phyloP scores from a whole-genome alignment of 2,888 invertebrate species.

The Nephrocerus scutellatus region DNA sequence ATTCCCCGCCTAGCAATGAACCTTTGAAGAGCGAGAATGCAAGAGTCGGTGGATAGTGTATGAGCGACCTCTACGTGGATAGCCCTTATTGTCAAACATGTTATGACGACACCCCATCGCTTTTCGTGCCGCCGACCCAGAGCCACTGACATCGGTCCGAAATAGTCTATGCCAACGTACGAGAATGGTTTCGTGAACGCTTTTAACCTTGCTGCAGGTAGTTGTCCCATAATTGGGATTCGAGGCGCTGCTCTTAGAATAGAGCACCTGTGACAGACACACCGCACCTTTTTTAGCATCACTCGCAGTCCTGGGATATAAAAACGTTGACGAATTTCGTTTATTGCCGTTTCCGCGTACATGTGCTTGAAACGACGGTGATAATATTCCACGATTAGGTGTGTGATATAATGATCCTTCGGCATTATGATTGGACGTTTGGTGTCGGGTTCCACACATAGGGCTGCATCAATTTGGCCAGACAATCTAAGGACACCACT shows the following conservation, averaged over 20 bases:
- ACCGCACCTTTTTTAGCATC: background rate
- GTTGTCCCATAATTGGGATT: slow-evolving; percentile 7
- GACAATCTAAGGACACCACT: too few species aligned
- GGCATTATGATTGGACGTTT: too few species aligned
- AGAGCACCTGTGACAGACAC: too few species aligned
- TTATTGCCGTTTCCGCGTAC: slow-evolving; percentile 17
- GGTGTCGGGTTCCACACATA: too few species aligned
- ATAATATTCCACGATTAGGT: slow-evolving; percentile 12
- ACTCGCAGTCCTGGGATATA: slow-evolving; percentile 6
- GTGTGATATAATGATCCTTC: slow-evolving; percentile 13
- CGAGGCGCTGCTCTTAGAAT: slow-evolving; percentile 1
- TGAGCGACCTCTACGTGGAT: slow-evolving; percentile 12
- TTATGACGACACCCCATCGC: slow-evolving; percentile 12
- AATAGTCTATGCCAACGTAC: slow-evolving; percentile 6
- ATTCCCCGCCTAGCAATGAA: slow-evolving; percentile 12
- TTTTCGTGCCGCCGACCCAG: slow-evolving; percentile 1
- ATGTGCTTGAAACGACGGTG: too few species aligned
- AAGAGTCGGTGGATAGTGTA: slow-evolving; percentile 6
- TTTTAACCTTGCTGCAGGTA: slow-evolving; percentile 4
- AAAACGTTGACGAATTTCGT: slow-evolving; percentile 13
- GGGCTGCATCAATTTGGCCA: too few species aligned
- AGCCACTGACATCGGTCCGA: slow-evolving; percentile 8
- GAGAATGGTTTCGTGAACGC: slow-evolving; percentile 5
- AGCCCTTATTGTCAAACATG: slow-evolving; percentile 15
- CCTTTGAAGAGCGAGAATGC: slow-evolving; percentile 9